phyloP scores from a whole-genome alignment of 92 coral and sea anemone genomes.

The Epizoanthus stellaris region DNA sequence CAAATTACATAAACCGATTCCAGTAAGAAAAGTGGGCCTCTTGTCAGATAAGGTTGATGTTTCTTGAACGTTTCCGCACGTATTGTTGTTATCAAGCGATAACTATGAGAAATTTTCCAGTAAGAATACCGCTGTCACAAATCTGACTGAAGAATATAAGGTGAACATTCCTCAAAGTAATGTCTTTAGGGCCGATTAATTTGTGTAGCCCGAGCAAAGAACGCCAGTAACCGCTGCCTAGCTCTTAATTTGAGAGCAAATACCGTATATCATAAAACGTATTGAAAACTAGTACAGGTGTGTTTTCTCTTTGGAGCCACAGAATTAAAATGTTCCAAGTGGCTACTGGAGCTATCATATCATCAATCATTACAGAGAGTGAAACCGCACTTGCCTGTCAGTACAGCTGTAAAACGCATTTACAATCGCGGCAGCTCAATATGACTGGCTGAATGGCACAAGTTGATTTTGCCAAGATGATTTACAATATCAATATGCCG shows the following conservation, averaged over 20 bases:
- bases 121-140: too few relatives aligned
- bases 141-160: too few relatives aligned
- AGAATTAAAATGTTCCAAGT: background rate
- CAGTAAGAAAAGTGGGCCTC: too few relatives aligned
- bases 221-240: background rate
- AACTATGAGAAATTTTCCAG: too few relatives aligned
- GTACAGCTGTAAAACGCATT: background rate
- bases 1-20: too few relatives aligned
- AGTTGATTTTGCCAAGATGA: background rate
- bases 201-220: background rate
- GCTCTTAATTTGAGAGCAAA: background rate
- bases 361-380: constrained; percentile 12
- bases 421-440: constrained; percentile 23
- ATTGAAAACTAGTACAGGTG: background rate
- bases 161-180: too few relatives aligned
- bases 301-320: background rate
- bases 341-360: constrained; percentile 18
- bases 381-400: too few relatives aligned
- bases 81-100: too few relatives aligned
- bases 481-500: background rate
- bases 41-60: too few relatives aligned
- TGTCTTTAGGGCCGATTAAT: too few relatives aligned
- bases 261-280: background rate
- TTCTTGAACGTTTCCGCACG: too few relatives aligned
- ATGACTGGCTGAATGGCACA: background rate